These are phyloP conservation scores for Micromys minutus DNA, from an alignment of 2,113 vertebrate genomes.

Conservation along the genomic window DNA sequence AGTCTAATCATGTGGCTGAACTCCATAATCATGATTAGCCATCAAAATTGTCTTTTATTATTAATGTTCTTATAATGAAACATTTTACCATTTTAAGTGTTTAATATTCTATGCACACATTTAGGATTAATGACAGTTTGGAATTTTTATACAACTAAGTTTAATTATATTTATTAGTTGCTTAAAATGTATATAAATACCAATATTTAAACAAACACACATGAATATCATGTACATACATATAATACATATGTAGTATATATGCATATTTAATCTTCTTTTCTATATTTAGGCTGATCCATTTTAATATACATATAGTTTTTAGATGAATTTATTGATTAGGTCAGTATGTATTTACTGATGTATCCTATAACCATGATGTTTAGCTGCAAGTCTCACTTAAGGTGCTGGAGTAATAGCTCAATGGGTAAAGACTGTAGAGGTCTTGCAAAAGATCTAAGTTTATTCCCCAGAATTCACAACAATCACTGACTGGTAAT, in stretches of 20 bases:
- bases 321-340: background rate
- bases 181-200: background rate
- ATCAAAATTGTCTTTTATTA: background rate
- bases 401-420: background rate
- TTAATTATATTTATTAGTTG: background rate
- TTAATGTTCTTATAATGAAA: background rate
- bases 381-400: too few relatives aligned
- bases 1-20: background rate
- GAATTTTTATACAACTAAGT: background rate
- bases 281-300: background rate
- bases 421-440: background rate
- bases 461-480: background rate
- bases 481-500: too few relatives aligned
- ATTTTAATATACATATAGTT: background rate
- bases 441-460: background rate
- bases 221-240: background rate
- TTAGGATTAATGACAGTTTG: background rate
- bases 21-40: background rate
- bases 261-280: too few relatives aligned
- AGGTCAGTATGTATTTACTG: background rate
- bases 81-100: background rate
- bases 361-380: background rate
- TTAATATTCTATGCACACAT: background rate
- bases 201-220: background rate
- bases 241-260: too few relatives aligned